phyloP scores from a whole-genome alignment of 2,797 vertebrate genomes.

The Sandelia bainsii region DNA sequence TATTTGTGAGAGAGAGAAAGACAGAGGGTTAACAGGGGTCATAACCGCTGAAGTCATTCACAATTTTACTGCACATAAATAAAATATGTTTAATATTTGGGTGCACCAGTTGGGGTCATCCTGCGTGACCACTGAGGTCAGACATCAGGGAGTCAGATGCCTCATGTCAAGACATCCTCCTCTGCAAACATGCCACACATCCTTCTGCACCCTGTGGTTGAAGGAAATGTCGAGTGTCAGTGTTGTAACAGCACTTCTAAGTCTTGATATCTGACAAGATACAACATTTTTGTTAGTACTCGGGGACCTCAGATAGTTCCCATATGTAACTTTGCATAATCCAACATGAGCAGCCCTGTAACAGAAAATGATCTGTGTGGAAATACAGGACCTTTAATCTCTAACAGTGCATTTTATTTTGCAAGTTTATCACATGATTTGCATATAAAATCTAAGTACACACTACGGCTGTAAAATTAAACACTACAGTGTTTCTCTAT shows the following conservation, averaged over 20 bases:
- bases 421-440: not conserved
- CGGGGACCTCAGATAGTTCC: no score
- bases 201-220: constrained; percentile 1
- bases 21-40: not conserved
- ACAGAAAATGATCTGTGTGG: not conserved
- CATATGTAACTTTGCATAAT: not conserved
- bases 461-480: no score
- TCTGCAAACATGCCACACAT: not conserved
- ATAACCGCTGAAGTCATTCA: not conserved
- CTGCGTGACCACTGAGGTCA: not conserved
- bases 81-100: not conserved
- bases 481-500: no score
- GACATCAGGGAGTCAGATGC: not conserved
- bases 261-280: not conserved
- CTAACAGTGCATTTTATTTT: not conserved
- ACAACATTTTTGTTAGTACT: not conserved
- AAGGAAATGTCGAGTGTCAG: not conserved
- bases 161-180: not conserved
- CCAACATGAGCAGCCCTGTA: not conserved
- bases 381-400: not conserved
- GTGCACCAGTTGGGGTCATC: not conserved
- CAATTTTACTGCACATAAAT: no score
- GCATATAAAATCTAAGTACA: no score
- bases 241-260: not conserved
- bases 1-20: not conserved